Evolutionary conservation across 2,888 invertebrate species (phyloP), one percentile per base, ranked within the genome.

Genomic region (Maniola hyperantus): DNA sequence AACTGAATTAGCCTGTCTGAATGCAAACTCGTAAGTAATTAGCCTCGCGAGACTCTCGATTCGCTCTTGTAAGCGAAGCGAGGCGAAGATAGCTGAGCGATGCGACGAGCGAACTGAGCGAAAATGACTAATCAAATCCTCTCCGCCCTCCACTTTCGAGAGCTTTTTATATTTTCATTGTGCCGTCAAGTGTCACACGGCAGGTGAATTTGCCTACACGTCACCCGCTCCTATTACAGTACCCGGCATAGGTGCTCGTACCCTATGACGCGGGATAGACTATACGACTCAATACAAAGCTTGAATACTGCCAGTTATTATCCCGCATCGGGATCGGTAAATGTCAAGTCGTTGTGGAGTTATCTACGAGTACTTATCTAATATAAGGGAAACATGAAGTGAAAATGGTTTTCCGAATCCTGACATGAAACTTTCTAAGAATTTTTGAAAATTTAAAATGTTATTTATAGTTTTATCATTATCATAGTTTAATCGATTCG

Each of bases 91-190:
- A 87, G 85, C 87, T 84, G 78, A 77, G 83, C 82, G 83, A 85
- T 81, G 85, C 85, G 77, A 77, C 81, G 76, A 79, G 83, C 85
- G 81, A 82, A 83, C 77, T 74, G 87, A 89, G 88, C 86, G 82
- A 89, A 91, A 91, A 89, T 89, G 90, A 88, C 91, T 92, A 92
- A 92, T 92, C 92, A 92, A 92, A 92, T 92, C 89, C 88, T 88
- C 88, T 87, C 85, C 83, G 83, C 90, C 83, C 89, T 86, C 87
- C 77, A 81, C 72, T 79, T 87, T 89, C 80, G 80, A 89, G 89
- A 76, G 83, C 83, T 87, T 90, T 90, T 89, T 90, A 89, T 89
- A 89, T 90, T 89, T 84, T 82, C 85, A 91, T 89, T 91, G 88
- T 91, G 82, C 82, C 79, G 81, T 88, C 84, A 84, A 90, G 89